Percentiles rank a stretch among this genome's conserved stretches.
phyloP scores from a whole-genome alignment of 2,797 vertebrate genomes.

The Pipistrellus pygmaeus region DNA sequence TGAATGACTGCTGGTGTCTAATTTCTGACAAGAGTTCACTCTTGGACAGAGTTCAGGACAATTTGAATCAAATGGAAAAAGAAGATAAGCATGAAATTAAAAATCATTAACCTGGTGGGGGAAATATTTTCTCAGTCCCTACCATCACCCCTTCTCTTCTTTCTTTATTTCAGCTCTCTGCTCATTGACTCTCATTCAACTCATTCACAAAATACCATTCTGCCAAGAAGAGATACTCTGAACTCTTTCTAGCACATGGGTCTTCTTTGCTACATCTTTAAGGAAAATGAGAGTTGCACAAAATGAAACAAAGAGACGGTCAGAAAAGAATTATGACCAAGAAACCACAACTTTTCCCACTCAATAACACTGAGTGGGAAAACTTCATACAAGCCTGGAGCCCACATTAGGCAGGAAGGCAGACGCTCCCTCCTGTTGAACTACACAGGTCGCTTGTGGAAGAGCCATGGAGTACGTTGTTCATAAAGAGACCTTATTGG shows the following conservation, averaged over 20 bases:
- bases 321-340: conserved; percentile 45
- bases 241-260: background rate
- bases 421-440: conserved; percentile 52
- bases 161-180: conserved; percentile 25
- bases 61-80: background rate
- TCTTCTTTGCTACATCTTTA: background rate
- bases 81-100: background rate
- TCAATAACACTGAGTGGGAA: background rate
- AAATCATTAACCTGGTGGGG: background rate
- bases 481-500: conserved; percentile 80
- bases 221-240: background rate
- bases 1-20: conserved; percentile 1
- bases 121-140: conserved; percentile 2
- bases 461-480: conserved; percentile 80
- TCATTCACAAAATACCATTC: conserved; percentile 1
- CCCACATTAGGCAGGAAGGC: conserved; percentile 55
- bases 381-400: background rate
- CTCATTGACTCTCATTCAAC: conserved; percentile 17
- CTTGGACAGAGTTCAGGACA: conserved; percentile 16
- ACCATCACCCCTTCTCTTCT: background rate
- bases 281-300: background rate
- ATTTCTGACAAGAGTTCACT: background rate
- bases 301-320: conserved; percentile 57
- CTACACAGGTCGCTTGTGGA: conserved; percentile 80
- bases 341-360: conserved; percentile 43